These are phyloP conservation scores for Denticeps clupeoides DNA, from an alignment of 2,797 vertebrate species.

Conservation along the genomic window DNA sequence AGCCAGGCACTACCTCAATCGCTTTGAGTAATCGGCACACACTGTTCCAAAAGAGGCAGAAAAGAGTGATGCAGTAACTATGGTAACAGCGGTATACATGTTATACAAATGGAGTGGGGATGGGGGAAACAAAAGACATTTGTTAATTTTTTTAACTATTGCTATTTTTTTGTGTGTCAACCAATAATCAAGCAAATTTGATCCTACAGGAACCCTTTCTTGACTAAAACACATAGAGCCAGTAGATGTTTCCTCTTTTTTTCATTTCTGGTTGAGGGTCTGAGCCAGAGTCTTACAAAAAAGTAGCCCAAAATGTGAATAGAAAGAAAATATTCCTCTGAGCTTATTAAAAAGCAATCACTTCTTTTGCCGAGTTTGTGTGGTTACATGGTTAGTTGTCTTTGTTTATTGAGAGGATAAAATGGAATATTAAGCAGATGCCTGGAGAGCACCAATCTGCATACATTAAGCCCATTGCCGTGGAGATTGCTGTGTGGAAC, in stretches of 20 bases:
- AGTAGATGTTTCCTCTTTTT: constrained; percentile 26
- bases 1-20: constrained; percentile 96
- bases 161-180: constrained; percentile 50
- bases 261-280: constrained; percentile 9
- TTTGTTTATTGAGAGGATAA: too few species aligned
- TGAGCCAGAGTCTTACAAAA: constrained; percentile 14
- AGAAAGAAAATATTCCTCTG: too few species aligned
- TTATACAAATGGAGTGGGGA: neutral
- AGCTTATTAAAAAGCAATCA: neutral
- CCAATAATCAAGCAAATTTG: constrained; percentile 46
- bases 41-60: constrained; percentile 76
- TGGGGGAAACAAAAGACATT: too few species aligned
- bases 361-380: neutral
- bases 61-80: constrained; percentile 30
- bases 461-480: too few species aligned
- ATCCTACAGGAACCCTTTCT: constrained; percentile 71
- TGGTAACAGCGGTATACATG: constrained; percentile 14
- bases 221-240: constrained; percentile 66
- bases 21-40: constrained; percentile 99
- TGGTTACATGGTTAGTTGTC: neutral
- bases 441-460: too few species aligned
- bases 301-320: neutral
- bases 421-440: too few species aligned
- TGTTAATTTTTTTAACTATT: constrained; percentile 27
- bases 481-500: too few species aligned